Conservation (phyloP, 2,888 invertebrate species). For the Parapristionchus giblindavisi region DNA sequence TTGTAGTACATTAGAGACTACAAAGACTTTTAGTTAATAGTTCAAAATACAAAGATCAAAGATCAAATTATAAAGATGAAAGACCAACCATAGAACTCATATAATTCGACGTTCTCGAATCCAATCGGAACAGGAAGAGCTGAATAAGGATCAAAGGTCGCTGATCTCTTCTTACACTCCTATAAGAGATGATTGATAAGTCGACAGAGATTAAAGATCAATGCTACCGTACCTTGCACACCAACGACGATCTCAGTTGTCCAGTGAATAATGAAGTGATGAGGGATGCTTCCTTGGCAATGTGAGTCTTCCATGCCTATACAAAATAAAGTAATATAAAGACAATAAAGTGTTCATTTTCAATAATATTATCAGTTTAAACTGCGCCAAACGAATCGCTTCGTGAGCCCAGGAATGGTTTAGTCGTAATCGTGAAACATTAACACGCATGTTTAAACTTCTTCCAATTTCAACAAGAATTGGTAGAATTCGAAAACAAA, state of each 20-base stretch:
- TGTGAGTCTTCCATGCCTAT: conserved; percentile 84
- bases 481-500: neutral
- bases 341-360: neutral
- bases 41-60: too few relatives aligned
- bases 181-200: neutral
- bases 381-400: too few relatives aligned
- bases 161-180: conserved; percentile 72
- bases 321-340: conserved; percentile 1
- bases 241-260: conserved; percentile 86
- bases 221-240: conserved; percentile 83
- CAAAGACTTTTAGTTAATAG: too few relatives aligned
- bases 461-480: too few relatives aligned
- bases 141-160: conserved; percentile 88
- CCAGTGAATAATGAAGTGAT: conserved; percentile 91
- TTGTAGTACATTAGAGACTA: neutral
- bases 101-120: conserved; percentile 84
- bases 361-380: neutral
- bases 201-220: conserved; percentile 74
- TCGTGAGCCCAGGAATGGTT: too few relatives aligned
- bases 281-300: conserved; percentile 84
- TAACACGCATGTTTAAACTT: too few relatives aligned
- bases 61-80: too few relatives aligned
- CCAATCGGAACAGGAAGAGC: conserved; percentile 88
- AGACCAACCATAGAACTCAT: too few relatives aligned
- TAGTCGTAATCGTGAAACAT: too few relatives aligned